Conservation (phyloP, 2,113 vertebrate genomes). For the Zosterops hypoxanthus region DNA sequence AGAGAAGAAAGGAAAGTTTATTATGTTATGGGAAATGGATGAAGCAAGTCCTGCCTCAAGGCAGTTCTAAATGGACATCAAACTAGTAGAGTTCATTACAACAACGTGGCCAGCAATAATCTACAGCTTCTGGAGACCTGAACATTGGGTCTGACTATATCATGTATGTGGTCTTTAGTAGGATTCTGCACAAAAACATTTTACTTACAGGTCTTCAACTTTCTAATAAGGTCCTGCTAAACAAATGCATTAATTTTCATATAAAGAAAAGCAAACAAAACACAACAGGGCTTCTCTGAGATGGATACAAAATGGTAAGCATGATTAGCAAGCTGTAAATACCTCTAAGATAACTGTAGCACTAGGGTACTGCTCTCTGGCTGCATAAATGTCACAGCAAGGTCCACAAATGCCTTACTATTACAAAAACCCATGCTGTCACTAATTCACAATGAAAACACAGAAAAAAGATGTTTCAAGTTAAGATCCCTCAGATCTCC, state of each 20-base stretch:
- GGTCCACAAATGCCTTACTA: background rate
- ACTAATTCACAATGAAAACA: slow-evolving; percentile 8
- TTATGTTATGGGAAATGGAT: background rate
- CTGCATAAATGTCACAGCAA: background rate
- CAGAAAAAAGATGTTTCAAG: slow-evolving; percentile 10
- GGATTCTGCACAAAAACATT: background rate
- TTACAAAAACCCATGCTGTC: background rate
- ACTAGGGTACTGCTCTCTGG: background rate
- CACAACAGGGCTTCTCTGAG: background rate
- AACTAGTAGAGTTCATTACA: background rate
- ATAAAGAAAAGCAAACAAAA: background rate
- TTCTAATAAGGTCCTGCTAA: background rate
- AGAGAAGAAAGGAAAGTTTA: background rate
- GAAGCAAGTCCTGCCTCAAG: background rate
- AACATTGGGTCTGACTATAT: background rate
- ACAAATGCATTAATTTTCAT: background rate
- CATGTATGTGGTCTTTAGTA: background rate
- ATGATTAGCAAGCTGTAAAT: background rate
- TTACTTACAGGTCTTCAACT: background rate
- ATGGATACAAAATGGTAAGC: background rate
- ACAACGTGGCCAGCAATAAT: background rate
- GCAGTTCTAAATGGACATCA: background rate
- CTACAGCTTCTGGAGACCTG: background rate
- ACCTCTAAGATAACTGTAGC: background rate
- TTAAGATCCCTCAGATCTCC: slow-evolving; percentile 37